phyloP scores from a whole-genome alignment of 2,113 vertebrate genomes.

The Riparia riparia region DNA sequence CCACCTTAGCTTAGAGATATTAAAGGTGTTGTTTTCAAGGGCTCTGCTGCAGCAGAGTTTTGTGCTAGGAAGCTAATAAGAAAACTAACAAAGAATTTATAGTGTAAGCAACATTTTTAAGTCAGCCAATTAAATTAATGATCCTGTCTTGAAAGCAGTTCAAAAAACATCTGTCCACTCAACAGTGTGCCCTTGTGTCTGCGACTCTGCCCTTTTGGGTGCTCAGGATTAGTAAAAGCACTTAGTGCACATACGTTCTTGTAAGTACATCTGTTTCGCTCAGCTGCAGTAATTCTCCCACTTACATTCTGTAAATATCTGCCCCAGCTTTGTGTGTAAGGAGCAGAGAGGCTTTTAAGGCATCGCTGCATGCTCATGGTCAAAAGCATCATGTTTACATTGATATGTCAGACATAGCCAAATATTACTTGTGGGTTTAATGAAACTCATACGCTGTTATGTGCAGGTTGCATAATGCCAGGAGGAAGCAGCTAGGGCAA shows the following conservation, averaged over 20 bases:
- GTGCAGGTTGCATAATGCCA: not conserved
- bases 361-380: not conserved
- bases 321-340: constrained; percentile 22
- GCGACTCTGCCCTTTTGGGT: not conserved
- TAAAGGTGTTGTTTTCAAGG: constrained; percentile 3
- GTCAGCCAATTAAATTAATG: not conserved
- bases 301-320: not conserved
- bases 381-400: not conserved
- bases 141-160: not conserved
- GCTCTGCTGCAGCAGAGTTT: not conserved
- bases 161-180: not conserved
- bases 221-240: not conserved
- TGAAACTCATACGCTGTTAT: not conserved
- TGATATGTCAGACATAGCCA: not conserved
- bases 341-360: constrained; percentile 44
- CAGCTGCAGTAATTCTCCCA: not conserved
- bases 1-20: constrained; percentile 8
- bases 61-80: not conserved
- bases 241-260: not conserved
- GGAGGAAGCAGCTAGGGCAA: not conserved
- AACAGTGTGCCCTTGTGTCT: not conserved
- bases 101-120: not conserved
- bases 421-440: not conserved
- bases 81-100: not conserved
- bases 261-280: not conserved